Conservation (phyloP, 2,113 vertebrate genomes). For the Myiopsitta monachus region DNA sequence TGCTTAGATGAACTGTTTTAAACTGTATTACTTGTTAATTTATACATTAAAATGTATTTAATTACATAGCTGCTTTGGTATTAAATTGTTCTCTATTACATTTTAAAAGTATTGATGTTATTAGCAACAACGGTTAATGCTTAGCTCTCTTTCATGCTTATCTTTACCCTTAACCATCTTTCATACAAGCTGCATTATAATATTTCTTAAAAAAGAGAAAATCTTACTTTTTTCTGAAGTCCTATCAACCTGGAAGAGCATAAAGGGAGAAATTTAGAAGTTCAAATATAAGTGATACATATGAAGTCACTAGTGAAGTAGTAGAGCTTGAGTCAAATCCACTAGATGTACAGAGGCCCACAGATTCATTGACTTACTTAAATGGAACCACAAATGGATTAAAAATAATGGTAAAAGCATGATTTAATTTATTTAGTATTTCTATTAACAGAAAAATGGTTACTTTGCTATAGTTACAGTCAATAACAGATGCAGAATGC, state of each 20-base stretch:
- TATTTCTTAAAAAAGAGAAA: not conserved
- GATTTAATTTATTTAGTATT: not conserved
- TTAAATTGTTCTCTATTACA: constrained; percentile 40
- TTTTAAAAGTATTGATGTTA: constrained; percentile 51
- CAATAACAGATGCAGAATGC: not conserved
- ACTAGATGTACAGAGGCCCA: not conserved
- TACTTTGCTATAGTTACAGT: not conserved
- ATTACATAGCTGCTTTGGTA: constrained; percentile 55
- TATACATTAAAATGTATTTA: constrained; percentile 41
- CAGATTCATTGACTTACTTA: not conserved
- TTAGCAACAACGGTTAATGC: constrained; percentile 70
- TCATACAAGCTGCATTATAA: constrained; percentile 36
- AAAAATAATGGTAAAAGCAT: not conserved
- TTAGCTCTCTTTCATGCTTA: constrained; percentile 72
- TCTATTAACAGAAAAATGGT: not conserved
- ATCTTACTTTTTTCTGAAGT: constrained; percentile 95
- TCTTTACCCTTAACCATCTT: constrained; percentile 62
- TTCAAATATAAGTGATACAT: not conserved
- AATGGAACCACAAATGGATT: not conserved
- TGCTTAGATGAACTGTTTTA: constrained; percentile 73
- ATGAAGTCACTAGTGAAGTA: not conserved
- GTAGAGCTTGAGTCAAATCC: not conserved
- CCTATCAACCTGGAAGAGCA: constrained; percentile 84
- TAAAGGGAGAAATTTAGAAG: constrained; percentile 54
- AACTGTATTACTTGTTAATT: constrained; percentile 58